Evolutionary conservation across 2,797 vertebrate species (phyloP).

Genomic region (Crenichthys baileyi): DNA sequence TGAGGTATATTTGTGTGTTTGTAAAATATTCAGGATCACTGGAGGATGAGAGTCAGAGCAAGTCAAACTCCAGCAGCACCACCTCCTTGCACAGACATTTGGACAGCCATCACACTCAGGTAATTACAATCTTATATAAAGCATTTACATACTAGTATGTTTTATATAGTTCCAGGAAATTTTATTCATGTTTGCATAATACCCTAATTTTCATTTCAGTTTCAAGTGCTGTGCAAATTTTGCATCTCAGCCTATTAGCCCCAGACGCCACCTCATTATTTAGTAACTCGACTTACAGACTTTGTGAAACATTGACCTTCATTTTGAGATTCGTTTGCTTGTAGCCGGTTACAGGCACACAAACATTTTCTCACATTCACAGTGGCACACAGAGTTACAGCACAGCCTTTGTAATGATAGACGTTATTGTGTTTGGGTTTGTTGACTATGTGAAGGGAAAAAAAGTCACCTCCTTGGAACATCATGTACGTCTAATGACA

Average conservation of each 20-base stretch:
- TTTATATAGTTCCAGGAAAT: neutral
- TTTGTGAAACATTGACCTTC: slow-evolving; percentile 1
- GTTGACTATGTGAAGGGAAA: slow-evolving; percentile 49
- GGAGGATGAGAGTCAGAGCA: slow-evolving; percentile 87
- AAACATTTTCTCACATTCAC: slow-evolving; percentile 13
- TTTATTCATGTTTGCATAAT: neutral
- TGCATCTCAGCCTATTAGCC: neutral
- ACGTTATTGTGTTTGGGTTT: slow-evolving; percentile 51
- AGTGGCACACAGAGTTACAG: slow-evolving; percentile 7
- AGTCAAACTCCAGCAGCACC: slow-evolving; percentile 78
- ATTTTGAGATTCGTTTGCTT: slow-evolving; percentile 15
- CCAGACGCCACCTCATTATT: neutral
- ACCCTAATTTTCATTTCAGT: neutral
- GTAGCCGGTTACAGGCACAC: neutral
- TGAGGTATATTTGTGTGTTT: neutral
- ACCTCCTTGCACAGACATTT: slow-evolving; percentile 86
- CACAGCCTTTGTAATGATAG: slow-evolving; percentile 7
- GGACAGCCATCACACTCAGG: slow-evolving; percentile 93
- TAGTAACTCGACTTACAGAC: neutral
- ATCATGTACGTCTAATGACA: slow-evolving; percentile 64
- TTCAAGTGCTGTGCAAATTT: neutral
- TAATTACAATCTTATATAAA: slow-evolving; percentile 61
- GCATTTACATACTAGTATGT: neutral
- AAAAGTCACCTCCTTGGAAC: slow-evolving; percentile 62
- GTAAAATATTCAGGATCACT: slow-evolving; percentile 80